Conservation (phyloP, 2,888 invertebrate genomes). For the Chalcis sispes region DNA sequence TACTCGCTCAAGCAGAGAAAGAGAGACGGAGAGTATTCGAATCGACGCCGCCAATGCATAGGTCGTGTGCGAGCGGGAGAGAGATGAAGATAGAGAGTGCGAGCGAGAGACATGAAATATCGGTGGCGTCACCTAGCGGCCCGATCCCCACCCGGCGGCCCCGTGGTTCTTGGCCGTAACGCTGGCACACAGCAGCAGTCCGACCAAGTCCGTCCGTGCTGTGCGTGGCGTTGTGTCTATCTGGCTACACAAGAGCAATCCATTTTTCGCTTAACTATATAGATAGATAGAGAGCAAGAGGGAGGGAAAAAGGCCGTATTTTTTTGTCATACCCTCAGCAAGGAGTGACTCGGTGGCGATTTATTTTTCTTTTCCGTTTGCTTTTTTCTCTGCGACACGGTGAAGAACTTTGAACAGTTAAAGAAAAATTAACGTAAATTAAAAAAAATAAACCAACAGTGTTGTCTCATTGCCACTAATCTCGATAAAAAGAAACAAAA, state of each 20-base stretch:
- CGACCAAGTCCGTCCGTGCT: slow-evolving; percentile 55
- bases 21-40: neutral
- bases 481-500: too few relatives aligned
- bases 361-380: too few relatives aligned
- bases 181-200: slow-evolving; percentile 20
- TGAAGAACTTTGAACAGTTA: too few relatives aligned
- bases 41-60: neutral
- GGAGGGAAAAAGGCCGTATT: too few relatives aligned
- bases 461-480: too few relatives aligned
- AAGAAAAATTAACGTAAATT: too few relatives aligned
- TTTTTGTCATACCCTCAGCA: too few relatives aligned
- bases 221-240: slow-evolving; percentile 33
- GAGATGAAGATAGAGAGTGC: slow-evolving; percentile 6
- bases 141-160: slow-evolving; percentile 45
- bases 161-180: slow-evolving; percentile 46
- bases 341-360: too few relatives aligned
- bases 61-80: slow-evolving; percentile 42
- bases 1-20: neutral
- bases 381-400: too few relatives aligned
- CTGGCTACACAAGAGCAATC: neutral
- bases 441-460: too few relatives aligned
- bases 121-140: slow-evolving; percentile 59
- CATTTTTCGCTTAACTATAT: neutral
- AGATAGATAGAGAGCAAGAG: neutral
- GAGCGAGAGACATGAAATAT: too few relatives aligned